phyloP scores from a whole-genome alignment of 1,140 invertebrate species.

The Hestina assimilis region DNA sequence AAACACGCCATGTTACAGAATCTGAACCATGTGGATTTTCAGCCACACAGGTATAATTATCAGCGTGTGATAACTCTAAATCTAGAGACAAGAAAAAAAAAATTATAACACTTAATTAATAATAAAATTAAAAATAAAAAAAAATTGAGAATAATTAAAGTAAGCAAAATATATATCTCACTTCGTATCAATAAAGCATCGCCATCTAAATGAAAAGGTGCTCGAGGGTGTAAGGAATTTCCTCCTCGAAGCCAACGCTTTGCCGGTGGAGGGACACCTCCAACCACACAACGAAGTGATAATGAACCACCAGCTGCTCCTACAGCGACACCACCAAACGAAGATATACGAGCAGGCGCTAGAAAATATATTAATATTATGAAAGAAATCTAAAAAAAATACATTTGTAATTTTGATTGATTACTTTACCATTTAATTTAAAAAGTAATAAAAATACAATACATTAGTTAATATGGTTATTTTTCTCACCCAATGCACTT shows the following conservation, averaged over 20 bases:
- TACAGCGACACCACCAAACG: constrained; percentile 67
- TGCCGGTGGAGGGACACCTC: constrained; percentile 82
- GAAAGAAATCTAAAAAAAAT: neutral
- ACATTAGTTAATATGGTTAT: neutral
- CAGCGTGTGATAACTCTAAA: constrained; percentile 82
- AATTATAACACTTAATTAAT: neutral
- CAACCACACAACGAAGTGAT: constrained; percentile 81
- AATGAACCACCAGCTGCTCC: constrained; percentile 59
- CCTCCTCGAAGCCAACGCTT: constrained; percentile 82
- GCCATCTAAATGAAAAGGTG: constrained; percentile 80
- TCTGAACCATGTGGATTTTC: constrained; percentile 91
- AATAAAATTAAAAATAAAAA: neutral
- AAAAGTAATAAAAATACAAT: too few relatives aligned
- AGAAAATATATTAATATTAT: neutral
- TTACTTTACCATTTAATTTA: too few relatives aligned
- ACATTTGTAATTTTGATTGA: too few relatives aligned
- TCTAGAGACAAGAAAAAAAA: constrained; percentile 38
- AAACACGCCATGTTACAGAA: constrained; percentile 87
- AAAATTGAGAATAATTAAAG: neutral
- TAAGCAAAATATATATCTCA: constrained; percentile 43
- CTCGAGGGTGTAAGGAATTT: constrained; percentile 79
- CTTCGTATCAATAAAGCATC: constrained; percentile 82
- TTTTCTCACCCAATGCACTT: constrained; percentile 58
- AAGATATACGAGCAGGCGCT: constrained; percentile 75
- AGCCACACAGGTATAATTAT: constrained; percentile 92